These are phyloP conservation scores for Fundulus diaphanus DNA, from an alignment of 2,797 vertebrate genomes.

Conservation along the genomic window DNA sequence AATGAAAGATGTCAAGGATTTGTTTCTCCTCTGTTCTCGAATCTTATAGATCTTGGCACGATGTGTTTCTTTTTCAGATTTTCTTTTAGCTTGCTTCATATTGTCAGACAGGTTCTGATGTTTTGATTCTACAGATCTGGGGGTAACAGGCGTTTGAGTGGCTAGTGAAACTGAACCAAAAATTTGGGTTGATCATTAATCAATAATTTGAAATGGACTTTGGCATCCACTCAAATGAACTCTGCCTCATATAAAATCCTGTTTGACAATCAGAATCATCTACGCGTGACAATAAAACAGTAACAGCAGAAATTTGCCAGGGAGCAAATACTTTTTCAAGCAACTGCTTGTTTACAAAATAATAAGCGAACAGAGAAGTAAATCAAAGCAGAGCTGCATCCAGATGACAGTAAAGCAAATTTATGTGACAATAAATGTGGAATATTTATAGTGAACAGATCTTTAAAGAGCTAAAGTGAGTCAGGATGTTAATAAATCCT, in stretches of 20 bases:
- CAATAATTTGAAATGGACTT: background rate
- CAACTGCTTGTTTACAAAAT: conserved; percentile 30
- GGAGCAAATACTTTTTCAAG: background rate
- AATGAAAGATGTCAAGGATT: too few species aligned
- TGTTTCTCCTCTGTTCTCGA: too few species aligned
- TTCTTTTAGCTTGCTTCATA: too few species aligned
- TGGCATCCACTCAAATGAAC: background rate
- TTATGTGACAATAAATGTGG: conserved; percentile 50
- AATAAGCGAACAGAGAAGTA: conserved; percentile 55
- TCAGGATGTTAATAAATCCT: conserved; percentile 34
- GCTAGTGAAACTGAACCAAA: background rate
- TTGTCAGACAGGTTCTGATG: background rate
- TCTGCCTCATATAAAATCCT: background rate
- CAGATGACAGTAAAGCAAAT: conserved; percentile 64
- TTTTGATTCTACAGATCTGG: background rate
- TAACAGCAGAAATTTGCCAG: too few species aligned
- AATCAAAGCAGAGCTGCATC: conserved; percentile 58
- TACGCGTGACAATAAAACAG: background rate
- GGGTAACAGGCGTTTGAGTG: background rate
- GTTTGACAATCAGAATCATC: background rate
- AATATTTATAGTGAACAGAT: conserved; percentile 58
- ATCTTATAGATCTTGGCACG: too few species aligned
- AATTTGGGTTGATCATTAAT: background rate
- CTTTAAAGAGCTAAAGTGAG: conserved; percentile 58
- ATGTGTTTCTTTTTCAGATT: too few species aligned